Percentiles rank a stretch among this genome's conserved stretches.
Evolutionary conservation across 2,888 invertebrate genomes (phyloP).

Genomic region (Antheraea assamensis): DNA sequence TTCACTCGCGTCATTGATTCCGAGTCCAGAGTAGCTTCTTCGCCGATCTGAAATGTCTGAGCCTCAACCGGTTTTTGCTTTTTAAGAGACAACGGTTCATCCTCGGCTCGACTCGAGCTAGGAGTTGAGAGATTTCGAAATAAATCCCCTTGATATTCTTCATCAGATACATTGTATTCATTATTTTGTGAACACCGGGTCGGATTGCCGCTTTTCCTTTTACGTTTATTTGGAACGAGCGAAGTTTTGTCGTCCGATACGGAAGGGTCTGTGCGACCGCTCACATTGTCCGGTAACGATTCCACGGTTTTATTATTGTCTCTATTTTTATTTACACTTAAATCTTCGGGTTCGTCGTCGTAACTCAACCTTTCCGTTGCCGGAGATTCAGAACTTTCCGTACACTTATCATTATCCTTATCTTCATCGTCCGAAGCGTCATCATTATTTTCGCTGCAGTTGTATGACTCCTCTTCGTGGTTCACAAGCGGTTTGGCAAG

Average conservation of each 20-base stretch:
- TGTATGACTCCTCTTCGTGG: constrained; percentile 64
- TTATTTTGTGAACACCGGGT: constrained; percentile 86
- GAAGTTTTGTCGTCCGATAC: constrained; percentile 73
- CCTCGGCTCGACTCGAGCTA: constrained; percentile 65
- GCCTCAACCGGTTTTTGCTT: constrained; percentile 73
- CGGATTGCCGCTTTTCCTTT: constrained; percentile 92
- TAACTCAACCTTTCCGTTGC: constrained; percentile 63
- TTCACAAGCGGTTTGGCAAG: constrained; percentile 56
- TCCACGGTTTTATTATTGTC: constrained; percentile 80
- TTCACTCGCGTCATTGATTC: constrained; percentile 69
- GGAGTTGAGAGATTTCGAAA: constrained; percentile 73
- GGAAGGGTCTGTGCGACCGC: constrained; percentile 60
- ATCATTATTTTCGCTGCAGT: constrained; percentile 69
- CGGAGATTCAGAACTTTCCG: constrained; percentile 50
- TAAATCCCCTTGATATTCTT: constrained; percentile 72
- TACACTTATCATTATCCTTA: constrained; percentile 56
- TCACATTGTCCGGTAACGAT: constrained; percentile 53
- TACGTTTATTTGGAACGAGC: constrained; percentile 85
- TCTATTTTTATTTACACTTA: constrained; percentile 85
- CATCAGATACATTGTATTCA: constrained; percentile 76
- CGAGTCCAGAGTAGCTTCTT: constrained; percentile 67
- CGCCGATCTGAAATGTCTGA: constrained; percentile 73
- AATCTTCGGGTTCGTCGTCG: constrained; percentile 85
- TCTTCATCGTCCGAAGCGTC: constrained; percentile 64
- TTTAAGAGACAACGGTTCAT: constrained; percentile 74